Base-by-base conservation (phyloP, 2,113 vertebrate genomes). In the Sebastes schlegelii region DNA sequence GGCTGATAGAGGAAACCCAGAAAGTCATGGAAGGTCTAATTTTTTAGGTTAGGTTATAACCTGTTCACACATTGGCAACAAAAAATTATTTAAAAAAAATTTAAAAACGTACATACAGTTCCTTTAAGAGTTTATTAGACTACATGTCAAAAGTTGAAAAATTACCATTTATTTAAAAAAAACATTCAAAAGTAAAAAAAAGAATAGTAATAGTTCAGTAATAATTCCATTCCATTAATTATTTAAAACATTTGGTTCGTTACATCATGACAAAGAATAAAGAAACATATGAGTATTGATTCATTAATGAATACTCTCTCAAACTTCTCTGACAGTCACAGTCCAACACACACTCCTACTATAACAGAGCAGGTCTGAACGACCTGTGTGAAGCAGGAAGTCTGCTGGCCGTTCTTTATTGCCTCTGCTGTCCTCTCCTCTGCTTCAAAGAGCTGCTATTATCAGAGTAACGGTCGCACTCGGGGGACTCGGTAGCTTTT, bases 391-490 rank as follows among this genome's bases (percentile, higher is more conserved):
- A 60, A 64, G 72, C 90, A 93, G 91, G 92, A 94, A 92, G 86
- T 87, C 63, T 82, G 60, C 69, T 42, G 58, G 55, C 82, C 67
- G 4, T 79, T 88, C 75, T 92, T 91, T 90, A 92, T 86, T 77
- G 76, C 79, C 62, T 80, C 62, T 77, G 77, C 76, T 85, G 66
- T 85, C 73, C 65, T 86, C 82, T 78, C 61, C 68, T 52, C 8
- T 34, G 72, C 91, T 89, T 94, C 93, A 93, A 93, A 91, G 94
- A 86, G 65, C 61, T 78, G 13, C 78, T 80, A 60, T 83, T 74
- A 86, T 86, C 86, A 86, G 77, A 86, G 68, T 82, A 89, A 88
- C 84, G 77, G 81, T 82, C 91, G 70, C 14, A 86, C 83, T 91
- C 80, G 6, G 72, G 82, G 74, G 74, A 76, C 69, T 72, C 64